Evolutionary conservation across 2,113 vertebrate species (phyloP), one percentile per base, ranked within the genome.

Genomic region (Pelmatolapia mariae): DNA sequence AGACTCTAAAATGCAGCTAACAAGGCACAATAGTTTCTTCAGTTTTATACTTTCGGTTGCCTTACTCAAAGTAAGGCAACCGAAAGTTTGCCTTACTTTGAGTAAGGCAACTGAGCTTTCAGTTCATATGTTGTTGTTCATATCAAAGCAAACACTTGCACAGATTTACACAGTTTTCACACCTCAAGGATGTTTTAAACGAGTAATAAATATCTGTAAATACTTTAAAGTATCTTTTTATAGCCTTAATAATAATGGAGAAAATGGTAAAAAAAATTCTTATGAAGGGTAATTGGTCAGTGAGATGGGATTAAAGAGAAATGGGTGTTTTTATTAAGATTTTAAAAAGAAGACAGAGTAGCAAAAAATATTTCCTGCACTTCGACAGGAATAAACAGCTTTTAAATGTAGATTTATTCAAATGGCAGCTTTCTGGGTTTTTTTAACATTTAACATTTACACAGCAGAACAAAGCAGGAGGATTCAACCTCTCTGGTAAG

Each of bases 361-460:
- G 61, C 33, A 73, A 76, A 78, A 31, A 33, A 52, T 11, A 29
- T 76, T 1, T 66, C 4, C 2, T 43, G 15, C 31, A 29, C n/a
- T 47, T 38, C 5, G 2, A 29, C 26, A 29, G 22, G 13, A 71
- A 63, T 13, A 29, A 53, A 47, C 36, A 22, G 24, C 47, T 31
- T 86, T 89, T 52, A 73, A 76, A 47, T 83, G 5, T 24, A 40
- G 26, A 47, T 52, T 45, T 40, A 33, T 5, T 66, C n/a, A 59
- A 59, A 84, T 53, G n/a, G 29, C 33, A 26, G 63, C 38, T 57
- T 40, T 16, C 40, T 45, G 61, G 29, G 0, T 0, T 0, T 5
- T 19, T 61, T 61, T 11, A 36, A 63, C 31, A 66, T 38, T 66
- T 66, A 66, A 22, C 33, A 43, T 76, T 83, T 53, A 29, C 57